Conservation (phyloP, 2,797 vertebrate species). For the Stomatorhinus walkeri region DNA sequence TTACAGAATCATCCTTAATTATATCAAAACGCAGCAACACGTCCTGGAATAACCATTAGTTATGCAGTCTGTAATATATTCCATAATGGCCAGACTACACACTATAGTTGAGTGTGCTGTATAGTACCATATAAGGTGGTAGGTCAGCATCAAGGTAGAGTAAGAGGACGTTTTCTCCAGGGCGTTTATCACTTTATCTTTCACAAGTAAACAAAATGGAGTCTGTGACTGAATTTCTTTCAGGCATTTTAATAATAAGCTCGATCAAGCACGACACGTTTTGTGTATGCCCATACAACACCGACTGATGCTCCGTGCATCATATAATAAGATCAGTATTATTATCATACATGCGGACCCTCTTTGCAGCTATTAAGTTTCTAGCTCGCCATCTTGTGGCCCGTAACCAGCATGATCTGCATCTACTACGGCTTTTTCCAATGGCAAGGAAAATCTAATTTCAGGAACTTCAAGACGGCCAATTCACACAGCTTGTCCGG, state of each 20-base stretch:
- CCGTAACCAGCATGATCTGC: conserved; percentile 44
- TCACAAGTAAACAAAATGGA: background rate
- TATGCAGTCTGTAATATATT: background rate
- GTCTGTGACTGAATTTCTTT: background rate
- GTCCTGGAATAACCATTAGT: background rate
- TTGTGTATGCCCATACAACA: background rate
- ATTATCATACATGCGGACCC: background rate
- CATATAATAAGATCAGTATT: conserved; percentile 2
- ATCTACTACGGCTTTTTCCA: conserved; percentile 47
- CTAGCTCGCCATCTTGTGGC: conserved; percentile 66
- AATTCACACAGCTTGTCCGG: conserved; percentile 48
- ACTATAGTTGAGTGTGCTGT: background rate
- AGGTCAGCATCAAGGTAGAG: background rate
- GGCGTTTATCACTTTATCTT: background rate
- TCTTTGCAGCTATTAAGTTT: conserved; percentile 30
- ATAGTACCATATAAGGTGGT: background rate
- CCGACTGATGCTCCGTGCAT: background rate
- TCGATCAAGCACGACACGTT: background rate
- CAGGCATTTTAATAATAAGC: background rate
- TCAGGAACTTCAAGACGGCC: conserved; percentile 31
- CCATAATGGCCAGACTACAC: background rate
- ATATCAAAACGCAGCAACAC: background rate
- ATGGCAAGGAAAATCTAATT: conserved; percentile 61
- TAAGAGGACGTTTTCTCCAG: background rate
- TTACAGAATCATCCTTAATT: background rate